A percentile compares a stretch with the other conserved stretches of the same genome.
These are phyloP conservation scores for Oryzias javanicus DNA, from an alignment of 2,113 vertebrate genomes.

Conservation along the genomic window DNA sequence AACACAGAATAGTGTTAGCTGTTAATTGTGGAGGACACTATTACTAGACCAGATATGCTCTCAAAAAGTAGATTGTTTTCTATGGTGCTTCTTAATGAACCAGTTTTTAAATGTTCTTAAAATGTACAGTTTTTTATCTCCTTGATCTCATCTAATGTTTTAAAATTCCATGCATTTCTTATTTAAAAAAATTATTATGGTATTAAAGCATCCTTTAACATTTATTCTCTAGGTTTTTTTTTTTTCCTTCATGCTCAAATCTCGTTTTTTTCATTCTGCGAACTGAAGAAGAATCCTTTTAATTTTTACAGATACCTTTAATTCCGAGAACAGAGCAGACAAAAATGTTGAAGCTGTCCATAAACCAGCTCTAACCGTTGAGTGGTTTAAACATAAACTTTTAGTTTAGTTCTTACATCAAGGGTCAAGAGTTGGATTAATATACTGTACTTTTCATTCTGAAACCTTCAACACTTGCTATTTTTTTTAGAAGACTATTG, in stretches of 20 bases:
- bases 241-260: not conserved
- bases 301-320: not conserved
- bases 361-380: constrained; percentile 31
- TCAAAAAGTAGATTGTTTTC: not conserved
- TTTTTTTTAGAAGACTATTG: not conserved
- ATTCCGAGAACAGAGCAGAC: constrained; percentile 15
- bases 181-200: no score
- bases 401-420: not conserved
- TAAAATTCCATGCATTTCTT: no score
- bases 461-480: not conserved
- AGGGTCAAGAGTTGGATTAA: not conserved
- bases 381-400: constrained; percentile 54
- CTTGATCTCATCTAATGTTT: no score
- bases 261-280: not conserved
- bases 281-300: constrained; percentile 3
- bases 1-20: not conserved
- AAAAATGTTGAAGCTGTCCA: constrained; percentile 33
- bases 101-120: not conserved
- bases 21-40: not conserved
- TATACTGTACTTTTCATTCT: no score
- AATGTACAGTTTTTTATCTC: no score
- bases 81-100: no score
- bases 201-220: not conserved
- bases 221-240: not conserved
- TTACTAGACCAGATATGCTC: not conserved